Evolutionary conservation across 2,888 invertebrate species (phyloP), one percentile per base, ranked within the genome.

Genomic region (Philereme transversata): DNA sequence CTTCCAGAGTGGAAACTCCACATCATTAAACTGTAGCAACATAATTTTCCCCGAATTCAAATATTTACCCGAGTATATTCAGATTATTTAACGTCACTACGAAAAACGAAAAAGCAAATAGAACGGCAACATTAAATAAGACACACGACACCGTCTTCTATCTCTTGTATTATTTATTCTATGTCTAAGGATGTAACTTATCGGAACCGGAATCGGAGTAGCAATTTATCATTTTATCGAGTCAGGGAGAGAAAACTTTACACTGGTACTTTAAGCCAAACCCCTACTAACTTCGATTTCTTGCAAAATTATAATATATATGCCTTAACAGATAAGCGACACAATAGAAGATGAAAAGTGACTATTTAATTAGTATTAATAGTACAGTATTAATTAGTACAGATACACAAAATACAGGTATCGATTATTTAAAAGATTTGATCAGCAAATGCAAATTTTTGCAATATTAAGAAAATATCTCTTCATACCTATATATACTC

Each of bases 51-150:
- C 50, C 57, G 57, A 60, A 63, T 54, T 45, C 44, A 64, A 59
- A 57, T 60, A 62, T 62, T 45, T 61, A 53, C 57, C 49, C 38
- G 33, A 58, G 49, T 63, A 51, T 63, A 57, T 57, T 46, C 44
- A 40, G 58, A 62, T 60, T 60, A 61, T 65, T 63, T 62, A 63
- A 55, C 65, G 49, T 62, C 51, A 48, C 62, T 54, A 65, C 65
- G 67, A 70, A 73, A 71, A 71, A 62, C 63, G 66, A 60, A 69
- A 61, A 63, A 57, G 68, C 65, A 65, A 72, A 76, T 69, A 74
- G 70, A 71, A 69, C 65, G 66, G 65, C 53, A 63, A 71, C 76
- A 70, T 76, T 76, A 72, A 75, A 74, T 61, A 68, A 71, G 67
- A 75, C 70, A 74, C 71, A 72, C 70, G 69, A 71, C 66, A 65